Percentiles rank a stretch among this genome's conserved stretches.
phyloP scores from a whole-genome alignment of 2,797 vertebrate species.

The Siniperca obscura region DNA sequence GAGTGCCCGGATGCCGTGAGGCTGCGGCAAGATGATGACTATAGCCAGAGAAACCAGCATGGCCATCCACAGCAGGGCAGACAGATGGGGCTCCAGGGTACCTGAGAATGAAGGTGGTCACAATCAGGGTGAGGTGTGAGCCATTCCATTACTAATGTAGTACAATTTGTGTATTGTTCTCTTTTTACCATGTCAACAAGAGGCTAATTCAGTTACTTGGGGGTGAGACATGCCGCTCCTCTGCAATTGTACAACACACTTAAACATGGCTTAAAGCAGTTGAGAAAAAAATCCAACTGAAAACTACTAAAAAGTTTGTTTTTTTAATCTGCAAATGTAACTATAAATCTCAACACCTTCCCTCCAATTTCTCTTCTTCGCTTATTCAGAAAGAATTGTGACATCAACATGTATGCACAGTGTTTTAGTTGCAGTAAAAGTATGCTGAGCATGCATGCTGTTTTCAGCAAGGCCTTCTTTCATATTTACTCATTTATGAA shows the following conservation, averaged over 20 bases:
- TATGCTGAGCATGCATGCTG: not conserved
- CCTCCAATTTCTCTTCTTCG: not conserved
- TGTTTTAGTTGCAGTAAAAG: not conserved
- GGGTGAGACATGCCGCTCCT: not conserved
- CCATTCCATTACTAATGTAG: not conserved
- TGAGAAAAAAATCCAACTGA: not conserved
- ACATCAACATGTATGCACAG: not conserved
- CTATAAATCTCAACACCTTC: not conserved
- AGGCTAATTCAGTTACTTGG: not conserved
- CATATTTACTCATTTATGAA: not conserved
- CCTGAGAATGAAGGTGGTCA: slow-evolving; percentile 78
- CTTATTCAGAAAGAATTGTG: not conserved
- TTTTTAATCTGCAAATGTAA: not conserved
- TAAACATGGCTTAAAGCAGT: not conserved
- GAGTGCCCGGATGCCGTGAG: slow-evolving; percentile 95
- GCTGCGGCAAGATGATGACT: slow-evolving; percentile 94
- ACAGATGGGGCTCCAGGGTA: slow-evolving; percentile 94
- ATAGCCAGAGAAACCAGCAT: slow-evolving; percentile 97
- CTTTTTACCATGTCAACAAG: not conserved
- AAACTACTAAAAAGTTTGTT: not conserved
- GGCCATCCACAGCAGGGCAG: slow-evolving; percentile 94
- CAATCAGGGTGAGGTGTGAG: not conserved
- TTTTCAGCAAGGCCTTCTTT: not conserved
- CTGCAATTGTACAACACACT: not conserved
- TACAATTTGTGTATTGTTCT: not conserved